Conservation (phyloP, 2,113 vertebrate species). For the Brienomyrus longianalis region DNA sequence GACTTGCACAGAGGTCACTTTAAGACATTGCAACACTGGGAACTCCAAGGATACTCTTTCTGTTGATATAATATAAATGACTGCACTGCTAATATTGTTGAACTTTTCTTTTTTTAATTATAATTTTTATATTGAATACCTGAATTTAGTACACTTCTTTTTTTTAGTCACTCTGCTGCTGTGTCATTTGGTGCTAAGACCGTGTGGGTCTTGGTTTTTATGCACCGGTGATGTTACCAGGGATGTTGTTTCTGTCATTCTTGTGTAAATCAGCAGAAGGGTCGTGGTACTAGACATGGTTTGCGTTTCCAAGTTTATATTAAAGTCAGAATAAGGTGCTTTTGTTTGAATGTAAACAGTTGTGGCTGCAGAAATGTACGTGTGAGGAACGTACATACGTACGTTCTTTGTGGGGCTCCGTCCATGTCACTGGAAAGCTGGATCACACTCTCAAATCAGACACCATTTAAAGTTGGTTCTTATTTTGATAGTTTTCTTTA, state of each 20-base stretch:
- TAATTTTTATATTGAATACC: background rate
- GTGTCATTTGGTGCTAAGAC: background rate
- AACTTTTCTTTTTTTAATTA: slow-evolving; percentile 5
- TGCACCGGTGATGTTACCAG: background rate
- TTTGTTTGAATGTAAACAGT: background rate
- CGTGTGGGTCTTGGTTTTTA: background rate
- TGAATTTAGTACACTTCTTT: background rate
- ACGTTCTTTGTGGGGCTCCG: background rate
- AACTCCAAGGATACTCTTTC: background rate
- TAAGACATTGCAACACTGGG: background rate
- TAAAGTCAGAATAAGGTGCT: background rate
- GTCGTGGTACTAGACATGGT: background rate
- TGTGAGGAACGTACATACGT: no score
- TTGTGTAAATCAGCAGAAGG: background rate
- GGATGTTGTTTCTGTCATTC: background rate
- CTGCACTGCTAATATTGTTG: background rate
- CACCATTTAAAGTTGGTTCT: background rate
- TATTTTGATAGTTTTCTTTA: background rate
- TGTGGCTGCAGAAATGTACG: background rate
- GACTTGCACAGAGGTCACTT: background rate
- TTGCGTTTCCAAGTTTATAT: background rate
- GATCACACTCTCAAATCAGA: background rate
- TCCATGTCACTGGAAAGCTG: background rate
- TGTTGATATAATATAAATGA: background rate
- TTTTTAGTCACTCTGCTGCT: background rate